Conservation (phyloP, 2,113 vertebrate genomes). For the Aviceda subcristata region DNA sequence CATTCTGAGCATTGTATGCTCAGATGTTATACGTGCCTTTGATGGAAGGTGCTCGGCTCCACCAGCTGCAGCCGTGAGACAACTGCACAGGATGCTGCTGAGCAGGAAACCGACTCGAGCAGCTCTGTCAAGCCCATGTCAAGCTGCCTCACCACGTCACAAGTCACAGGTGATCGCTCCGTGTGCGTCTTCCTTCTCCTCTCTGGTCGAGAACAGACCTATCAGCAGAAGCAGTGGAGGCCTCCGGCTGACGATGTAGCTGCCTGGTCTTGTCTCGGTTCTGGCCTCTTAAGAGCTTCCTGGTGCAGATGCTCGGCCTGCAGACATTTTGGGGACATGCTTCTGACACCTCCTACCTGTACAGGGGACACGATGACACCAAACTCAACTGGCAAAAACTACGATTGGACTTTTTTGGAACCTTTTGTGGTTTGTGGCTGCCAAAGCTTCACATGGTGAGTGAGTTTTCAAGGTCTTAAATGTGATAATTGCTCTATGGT, state of each 20-base stretch:
- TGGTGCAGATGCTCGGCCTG: neutral
- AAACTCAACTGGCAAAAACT: neutral
- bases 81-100: neutral
- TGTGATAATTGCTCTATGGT: neutral
- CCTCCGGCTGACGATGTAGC: neutral
- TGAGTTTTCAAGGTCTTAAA: neutral
- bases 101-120: neutral
- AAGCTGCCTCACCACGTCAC: neutral
- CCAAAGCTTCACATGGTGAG: neutral
- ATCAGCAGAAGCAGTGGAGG: neutral
- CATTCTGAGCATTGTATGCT: neutral
- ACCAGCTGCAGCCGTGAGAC: neutral
- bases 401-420: neutral
- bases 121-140: neutral
- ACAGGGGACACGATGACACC: neutral
- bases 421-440: neutral
- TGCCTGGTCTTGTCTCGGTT: neutral
- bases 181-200: rapidly evolving
- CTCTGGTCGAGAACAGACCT: neutral
- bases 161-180: neutral
- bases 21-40: neutral
- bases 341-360: neutral
- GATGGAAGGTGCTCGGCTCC: neutral
- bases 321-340: neutral
- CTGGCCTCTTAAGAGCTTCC: neutral